Base-by-base conservation (phyloP, 2,113 vertebrate species). In the Leucoraja erinaceus region DNA sequence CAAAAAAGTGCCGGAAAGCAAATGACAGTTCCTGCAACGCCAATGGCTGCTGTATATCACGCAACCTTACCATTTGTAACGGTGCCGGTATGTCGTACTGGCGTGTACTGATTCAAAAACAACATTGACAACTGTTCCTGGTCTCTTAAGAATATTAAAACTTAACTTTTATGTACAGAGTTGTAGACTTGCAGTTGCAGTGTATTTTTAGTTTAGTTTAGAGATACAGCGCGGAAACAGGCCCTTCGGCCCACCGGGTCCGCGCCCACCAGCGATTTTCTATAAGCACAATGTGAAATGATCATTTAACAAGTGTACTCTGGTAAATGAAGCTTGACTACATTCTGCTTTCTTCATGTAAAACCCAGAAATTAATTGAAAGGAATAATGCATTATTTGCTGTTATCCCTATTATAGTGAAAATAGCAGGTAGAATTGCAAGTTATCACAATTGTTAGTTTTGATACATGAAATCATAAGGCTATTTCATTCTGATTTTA, bases 391-490 rank as follows among this genome's bases (percentile, higher is more conserved):
- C 31, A 12, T 66, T 90, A 3, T 66, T 47, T 86, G 38, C 12
- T 70, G 33, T 90, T 70, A 90, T 38, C 14, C 76, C 14, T 20
- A 18, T 56, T 90, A 6, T 88, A 38, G 16, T 90, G 63, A 90
- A 90, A 68, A 31, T 38, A 61, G 56, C n/a, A 68, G 66, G 16
- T 90, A 90, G 63, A 59, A 88, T 90, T 90, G n/a, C 18, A 90
- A 90, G 63, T 33, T 90, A 33, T 88, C 61, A 88, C 68, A 33
- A 33, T 90, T n/a, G 16, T 4, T 31, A 68, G 12, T 90, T n/a
- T 25, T 90, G 22, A 47, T n/a, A 68, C 22, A 47, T 72, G 38
- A 91, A 91, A 91, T 91, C 20, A 91, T 25, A 22, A 66, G 9
- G 31, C 47, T 90, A 14, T 33, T 70, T 28, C 22, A 72, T 47